Percentiles rank a stretch among this genome's conserved stretches.
These are phyloP conservation scores for Papilio polyxenes DNA, from an alignment of 1,140 invertebrate genomes.

Conservation along the genomic window DNA sequence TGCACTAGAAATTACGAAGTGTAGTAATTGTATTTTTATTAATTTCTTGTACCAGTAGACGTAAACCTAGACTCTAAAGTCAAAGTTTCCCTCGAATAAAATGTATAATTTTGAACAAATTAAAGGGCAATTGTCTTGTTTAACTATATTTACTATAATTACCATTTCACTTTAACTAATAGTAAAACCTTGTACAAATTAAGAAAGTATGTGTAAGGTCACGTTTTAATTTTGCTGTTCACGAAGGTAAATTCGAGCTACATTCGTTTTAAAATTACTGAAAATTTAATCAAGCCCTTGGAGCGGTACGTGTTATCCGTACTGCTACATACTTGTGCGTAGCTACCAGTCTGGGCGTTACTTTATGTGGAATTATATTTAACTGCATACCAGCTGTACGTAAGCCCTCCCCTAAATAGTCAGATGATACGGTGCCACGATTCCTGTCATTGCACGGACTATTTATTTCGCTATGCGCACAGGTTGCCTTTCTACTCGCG, in stretches of 20 bases:
- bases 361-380: constrained; percentile 36
- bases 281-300: constrained; percentile 38
- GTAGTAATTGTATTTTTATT: too few relatives aligned
- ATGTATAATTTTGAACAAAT: background rate
- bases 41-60: too few relatives aligned
- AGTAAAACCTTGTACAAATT: constrained; percentile 29
- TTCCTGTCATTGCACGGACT: constrained; percentile 37
- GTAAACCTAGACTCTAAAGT: too few relatives aligned
- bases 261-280: constrained; percentile 39
- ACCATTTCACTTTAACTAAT: constrained; percentile 24
- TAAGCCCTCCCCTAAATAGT: constrained; percentile 31
- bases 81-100: too few relatives aligned
- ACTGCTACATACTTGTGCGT: constrained; percentile 38
- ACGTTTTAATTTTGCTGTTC: constrained; percentile 39
- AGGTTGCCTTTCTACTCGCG: constrained; percentile 26
- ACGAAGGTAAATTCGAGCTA: constrained; percentile 36
- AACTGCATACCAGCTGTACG: constrained; percentile 21
- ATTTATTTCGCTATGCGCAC: constrained; percentile 36
- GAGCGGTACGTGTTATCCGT: constrained; percentile 36
- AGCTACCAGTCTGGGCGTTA: constrained; percentile 18
- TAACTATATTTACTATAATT: constrained; percentile 1
- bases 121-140: constrained; percentile 3
- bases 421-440: constrained; percentile 35
- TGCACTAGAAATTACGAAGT: background rate
- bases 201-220: constrained; percentile 32